Evolutionary conservation across 2,113 vertebrate genomes (phyloP).

Genomic region (Prochilodus magdalenae): DNA sequence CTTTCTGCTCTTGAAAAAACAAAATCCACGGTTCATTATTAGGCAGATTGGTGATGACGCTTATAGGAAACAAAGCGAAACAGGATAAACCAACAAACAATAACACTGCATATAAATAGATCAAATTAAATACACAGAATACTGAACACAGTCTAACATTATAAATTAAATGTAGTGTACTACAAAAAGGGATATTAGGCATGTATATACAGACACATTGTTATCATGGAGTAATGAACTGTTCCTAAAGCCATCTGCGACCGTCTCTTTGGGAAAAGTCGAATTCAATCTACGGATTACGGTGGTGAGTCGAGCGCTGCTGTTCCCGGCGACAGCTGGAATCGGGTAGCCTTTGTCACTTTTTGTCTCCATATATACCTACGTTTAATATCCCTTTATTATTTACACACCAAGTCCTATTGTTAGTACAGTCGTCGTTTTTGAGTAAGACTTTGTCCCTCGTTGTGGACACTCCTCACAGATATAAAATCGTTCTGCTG

Average conservation of each 20-base stretch:
- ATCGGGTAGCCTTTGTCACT: constrained; percentile 48
- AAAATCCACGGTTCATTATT: constrained; percentile 50
- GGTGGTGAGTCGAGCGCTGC: constrained; percentile 21
- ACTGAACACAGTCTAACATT: constrained; percentile 69
- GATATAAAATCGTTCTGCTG: constrained; percentile 43
- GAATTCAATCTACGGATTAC: constrained; percentile 41
- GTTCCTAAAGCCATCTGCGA: constrained; percentile 54
- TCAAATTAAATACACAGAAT: constrained; percentile 72
- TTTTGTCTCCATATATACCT: constrained; percentile 58
- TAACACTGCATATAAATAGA: constrained; percentile 79
- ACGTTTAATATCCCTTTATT: constrained; percentile 68
- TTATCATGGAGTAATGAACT: constrained; percentile 50
- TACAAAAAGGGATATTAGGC: constrained; percentile 67
- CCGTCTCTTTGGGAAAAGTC: constrained; percentile 71
- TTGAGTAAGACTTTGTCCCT: constrained; percentile 46
- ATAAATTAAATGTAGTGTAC: constrained; percentile 73
- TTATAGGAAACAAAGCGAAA: constrained; percentile 55
- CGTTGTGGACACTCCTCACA: constrained; percentile 46
- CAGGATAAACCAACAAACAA: constrained; percentile 51
- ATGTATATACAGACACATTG: constrained; percentile 57
- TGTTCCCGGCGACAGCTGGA: constrained; percentile 31
- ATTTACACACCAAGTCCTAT: constrained; percentile 57
- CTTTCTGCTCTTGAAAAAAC: constrained; percentile 40
- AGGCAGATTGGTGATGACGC: constrained; percentile 51
- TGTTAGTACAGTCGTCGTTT: constrained; percentile 55